Base-by-base conservation (phyloP, 1,140 invertebrate genomes). In the Elysia chlorotica region DNA sequence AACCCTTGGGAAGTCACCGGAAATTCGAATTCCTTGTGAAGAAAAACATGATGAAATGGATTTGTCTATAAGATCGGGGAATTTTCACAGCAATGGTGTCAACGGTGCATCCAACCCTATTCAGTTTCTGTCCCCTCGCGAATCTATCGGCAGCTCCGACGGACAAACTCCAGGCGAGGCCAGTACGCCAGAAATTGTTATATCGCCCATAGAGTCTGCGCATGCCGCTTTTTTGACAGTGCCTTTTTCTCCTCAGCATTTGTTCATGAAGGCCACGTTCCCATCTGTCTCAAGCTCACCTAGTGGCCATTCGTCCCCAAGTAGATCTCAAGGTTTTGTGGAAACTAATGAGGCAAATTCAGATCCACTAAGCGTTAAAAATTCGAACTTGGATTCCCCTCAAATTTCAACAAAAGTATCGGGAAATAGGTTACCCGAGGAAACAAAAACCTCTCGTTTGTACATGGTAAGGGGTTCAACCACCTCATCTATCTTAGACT, bases 171-270 rank as follows among this genome's bases (percentile, higher is more conserved):
- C 23, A 2, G 41, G 37, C 23, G 30, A 23, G 38, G 37, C 2
- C 31, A 61, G 53, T 25, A 69, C 54, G 28, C 67, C 67, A n/a
- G 67, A 61, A 37, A 69, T 59, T 25, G 25, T 35, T 2, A 59
- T 69, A 17, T 59, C 54, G 2, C 54, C 54, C 2, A 14, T 69
- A 1, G 59, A 57, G 28, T 21, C n/a, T 59, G n/a, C 38, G 10
- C 31, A 69, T 2, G 38, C 23, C 10, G 54, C 36, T 21, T 59
- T 69, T 38, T 23, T 59, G 25, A 31, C 57, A 23, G 33, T 69
- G 1, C 67, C 67, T 14, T 31, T 31, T 2, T 69, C 67, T n/a
- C 67, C 67, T 2, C 25, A 36, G 1, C 28, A 69, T 25, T 25
- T 35, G 30, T 25, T 69, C 14, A 36, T 2, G 0, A 69, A 37